These are phyloP conservation scores for Megalops cyprinoides DNA, from an alignment of 2,797 vertebrate species.

Conservation along the genomic window DNA sequence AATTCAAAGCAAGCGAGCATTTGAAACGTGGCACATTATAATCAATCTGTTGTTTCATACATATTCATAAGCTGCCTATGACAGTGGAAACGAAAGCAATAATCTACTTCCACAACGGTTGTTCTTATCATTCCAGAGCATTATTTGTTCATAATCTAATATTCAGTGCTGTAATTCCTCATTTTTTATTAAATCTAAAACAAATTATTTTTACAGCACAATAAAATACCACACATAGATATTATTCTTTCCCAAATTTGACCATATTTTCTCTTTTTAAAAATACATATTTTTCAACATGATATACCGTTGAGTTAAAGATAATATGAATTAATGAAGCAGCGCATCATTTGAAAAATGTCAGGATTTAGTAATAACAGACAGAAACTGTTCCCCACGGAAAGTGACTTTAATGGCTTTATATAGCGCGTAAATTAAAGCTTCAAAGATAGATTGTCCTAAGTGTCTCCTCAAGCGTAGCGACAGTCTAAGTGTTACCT, in stretches of 20 bases:
- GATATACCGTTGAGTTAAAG: not conserved
- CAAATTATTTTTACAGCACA: not conserved
- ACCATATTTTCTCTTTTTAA: no score
- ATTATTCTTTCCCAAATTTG: not conserved
- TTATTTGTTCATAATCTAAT: not conserved
- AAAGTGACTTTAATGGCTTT: not conserved
- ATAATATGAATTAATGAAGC: not conserved
- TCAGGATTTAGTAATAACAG: not conserved
- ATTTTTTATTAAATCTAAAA: not conserved
- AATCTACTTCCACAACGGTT: not conserved
- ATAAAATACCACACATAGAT: not conserved
- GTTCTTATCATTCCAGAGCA: not conserved
- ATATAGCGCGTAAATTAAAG: no score
- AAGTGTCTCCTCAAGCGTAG: not conserved
- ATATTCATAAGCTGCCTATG: no score
- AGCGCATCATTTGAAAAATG: not conserved
- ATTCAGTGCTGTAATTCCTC: not conserved
- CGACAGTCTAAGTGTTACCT: not conserved
- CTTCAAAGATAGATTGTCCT: not conserved
- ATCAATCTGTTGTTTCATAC: no score
- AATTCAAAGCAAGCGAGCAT: no score
- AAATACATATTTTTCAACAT: no score
- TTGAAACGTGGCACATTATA: no score
- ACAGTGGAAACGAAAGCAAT: not conserved
- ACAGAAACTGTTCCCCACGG: not conserved